Evolutionary conservation across 2,797 vertebrate genomes (phyloP), one percentile per base, ranked within the genome.

Genomic region (Philypnodon macrostomus): DNA sequence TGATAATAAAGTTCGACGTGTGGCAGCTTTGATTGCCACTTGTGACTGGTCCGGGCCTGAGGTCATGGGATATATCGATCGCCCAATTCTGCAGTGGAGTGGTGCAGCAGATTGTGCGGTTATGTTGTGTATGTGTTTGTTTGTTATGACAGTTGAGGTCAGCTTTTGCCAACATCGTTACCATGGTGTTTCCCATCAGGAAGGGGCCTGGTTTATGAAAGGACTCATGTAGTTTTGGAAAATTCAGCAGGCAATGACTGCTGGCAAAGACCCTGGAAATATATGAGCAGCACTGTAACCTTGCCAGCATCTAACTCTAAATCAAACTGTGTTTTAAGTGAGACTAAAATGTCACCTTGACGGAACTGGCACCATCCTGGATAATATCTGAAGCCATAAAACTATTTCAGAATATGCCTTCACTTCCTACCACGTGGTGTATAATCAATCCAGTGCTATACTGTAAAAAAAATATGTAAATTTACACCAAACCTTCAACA

Each of bases 1-100:
- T 67, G 75, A 85, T 94, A 94, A 94, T 94, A 90, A 93, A 89
- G 79, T 91, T 91, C 88, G 89, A 91, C 85, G 80, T 84, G 60
- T 1, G 83, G 91, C 89, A 85, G 79, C 77, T 91, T 89, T 83
- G 84, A 92, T 93, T 88, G 90, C 77, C 73, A 59, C 68, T 55
- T 75, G 69, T 73, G 52, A 66, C 75, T 65, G 39, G 59, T 69
- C 66, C 81, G 64, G 76, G 68, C 84, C 77, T 1, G 56, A 53
- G 80, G 85, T 83, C 58, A 55, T 55, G 53, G 68, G 76, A 65
- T 54, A 63, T 55, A 67, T 86, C 83, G 53, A 86, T 87, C 37
- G 58, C 30, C 50, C 55, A 63, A 13, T 73, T 79, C 76, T 84
- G 73, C 54, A 63, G 61, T 69, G 46, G 60, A 54, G 68, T 58